Base-by-base conservation (phyloP, 2,888 invertebrate species). In the Apocheima hispidaria region DNA sequence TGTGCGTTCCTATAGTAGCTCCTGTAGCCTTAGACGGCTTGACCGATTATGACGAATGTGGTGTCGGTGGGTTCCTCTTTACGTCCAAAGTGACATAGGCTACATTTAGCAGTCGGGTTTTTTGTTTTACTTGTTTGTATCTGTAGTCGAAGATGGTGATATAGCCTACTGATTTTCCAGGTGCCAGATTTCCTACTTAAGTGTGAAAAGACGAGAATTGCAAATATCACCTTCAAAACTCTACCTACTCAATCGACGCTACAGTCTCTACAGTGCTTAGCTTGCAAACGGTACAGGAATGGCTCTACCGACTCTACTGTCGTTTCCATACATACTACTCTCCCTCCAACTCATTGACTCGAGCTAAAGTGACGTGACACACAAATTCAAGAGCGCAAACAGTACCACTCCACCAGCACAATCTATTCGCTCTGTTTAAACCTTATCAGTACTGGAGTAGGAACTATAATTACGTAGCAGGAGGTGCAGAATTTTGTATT, bases 341-440 rank as follows among this genome's bases (percentile, higher is more conserved):
- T 69, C 69, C 69, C 66, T 70, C 66, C 71, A 65, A 71, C 70
- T 78, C 74, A 63, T 65, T 70, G 76, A 69, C 66, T 74, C 70
- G 73, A 71, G 64, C 67, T 64, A 70, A 65, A 72, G 66, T 68
- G 74, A 73, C 73, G 75, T 70, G 76, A 81, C 79, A 79, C 76
- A 80, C 79, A 78, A 72, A 72, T 73, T 78, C 63, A 68, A 81
- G 75, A 73, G 73, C 67, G 80, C 81, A 82, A 82, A 84, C 81
- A 76, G 66, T 65, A 58, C 60, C 59, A 57, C 63, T 58, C 21
- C n/a, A 54, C 74, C 51, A 68, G 41, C 28, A 16, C 66, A 65
- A 9, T 1, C 2, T 4, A 30, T 63, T 21, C 70, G 61, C 26
- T 4, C 18, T 4, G 2, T 9, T 5, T 28, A 12, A 30, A 20